Percentiles rank a stretch among this genome's conserved stretches.
phyloP scores from a whole-genome alignment of 2,797 vertebrate species.

The Enteromius treurensis region DNA sequence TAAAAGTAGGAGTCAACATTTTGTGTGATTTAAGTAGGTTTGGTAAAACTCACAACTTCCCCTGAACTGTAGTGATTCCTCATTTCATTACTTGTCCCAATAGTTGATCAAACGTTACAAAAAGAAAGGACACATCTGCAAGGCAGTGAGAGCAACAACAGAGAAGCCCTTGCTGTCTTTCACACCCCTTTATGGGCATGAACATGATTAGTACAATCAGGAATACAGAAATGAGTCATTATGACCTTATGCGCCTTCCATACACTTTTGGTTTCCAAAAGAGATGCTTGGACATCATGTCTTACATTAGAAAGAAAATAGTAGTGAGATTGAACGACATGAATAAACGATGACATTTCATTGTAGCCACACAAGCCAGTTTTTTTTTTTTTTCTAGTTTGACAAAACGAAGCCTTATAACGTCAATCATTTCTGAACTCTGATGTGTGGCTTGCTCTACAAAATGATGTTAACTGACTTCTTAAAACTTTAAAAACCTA shows the following conservation, averaged over 20 bases:
- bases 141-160: not conserved
- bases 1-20: not conserved
- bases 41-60: not conserved
- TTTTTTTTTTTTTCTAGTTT: not conserved
- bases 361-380: not conserved
- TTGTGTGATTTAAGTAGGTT: not conserved
- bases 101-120: not conserved
- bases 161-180: not conserved
- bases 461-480: constrained; percentile 18
- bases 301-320: not conserved
- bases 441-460: constrained; percentile 1
- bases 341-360: constrained; percentile 21
- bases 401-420: not conserved
- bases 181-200: not conserved
- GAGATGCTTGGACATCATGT: not conserved
- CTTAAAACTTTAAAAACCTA: constrained; percentile 13
- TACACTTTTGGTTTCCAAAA: not conserved
- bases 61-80: not conserved
- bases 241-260: not conserved
- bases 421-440: constrained; percentile 7
- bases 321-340: not conserved
- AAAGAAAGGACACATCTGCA: too few species aligned
- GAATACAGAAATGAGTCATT: not conserved
- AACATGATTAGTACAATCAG: not conserved
- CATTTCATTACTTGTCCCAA: not conserved